Evolutionary conservation across 2,113 vertebrate genomes (phyloP).

Genomic region (Rafetus swinhoei): DNA sequence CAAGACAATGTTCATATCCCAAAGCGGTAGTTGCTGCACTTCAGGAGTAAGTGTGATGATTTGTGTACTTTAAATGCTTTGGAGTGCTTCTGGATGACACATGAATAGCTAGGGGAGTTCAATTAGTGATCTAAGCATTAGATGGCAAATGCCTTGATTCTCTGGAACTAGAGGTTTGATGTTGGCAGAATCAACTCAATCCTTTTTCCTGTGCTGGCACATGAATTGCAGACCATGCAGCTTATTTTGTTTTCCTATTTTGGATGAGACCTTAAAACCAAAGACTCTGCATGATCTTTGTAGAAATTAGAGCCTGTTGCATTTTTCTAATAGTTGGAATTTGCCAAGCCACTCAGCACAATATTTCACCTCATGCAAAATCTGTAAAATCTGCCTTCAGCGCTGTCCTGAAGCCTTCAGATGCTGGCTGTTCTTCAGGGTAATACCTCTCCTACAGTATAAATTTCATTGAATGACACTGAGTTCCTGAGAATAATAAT

Average conservation of each 20-base stretch:
- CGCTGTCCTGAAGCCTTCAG: neutral
- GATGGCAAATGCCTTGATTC: conserved; percentile 59
- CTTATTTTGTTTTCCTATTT: conserved; percentile 52
- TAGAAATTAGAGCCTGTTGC: conserved; percentile 52
- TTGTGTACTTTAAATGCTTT: conserved; percentile 41
- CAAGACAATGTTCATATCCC: neutral
- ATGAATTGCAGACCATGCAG: conserved; percentile 32
- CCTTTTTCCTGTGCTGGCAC: conserved; percentile 54
- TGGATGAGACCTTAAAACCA: conserved; percentile 48
- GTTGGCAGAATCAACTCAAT: conserved; percentile 40
- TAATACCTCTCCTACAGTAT: neutral
- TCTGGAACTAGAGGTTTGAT: conserved; percentile 54
- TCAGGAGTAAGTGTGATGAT: neutral
- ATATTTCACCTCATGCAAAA: neutral
- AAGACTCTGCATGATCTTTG: conserved; percentile 43
- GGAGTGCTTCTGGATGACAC: conserved; percentile 2
- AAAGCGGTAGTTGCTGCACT: neutral
- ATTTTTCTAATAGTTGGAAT: conserved; percentile 33
- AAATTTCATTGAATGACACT: neutral
- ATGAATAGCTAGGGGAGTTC: neutral
- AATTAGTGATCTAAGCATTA: conserved; percentile 30
- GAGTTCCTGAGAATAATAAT: neutral
- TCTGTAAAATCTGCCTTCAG: conserved; percentile 22
- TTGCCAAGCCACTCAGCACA: conserved; percentile 36
- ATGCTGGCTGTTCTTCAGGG: neutral